These are phyloP conservation scores for Amniataba percoides DNA, from an alignment of 2,797 vertebrate genomes.

Conservation along the genomic window DNA sequence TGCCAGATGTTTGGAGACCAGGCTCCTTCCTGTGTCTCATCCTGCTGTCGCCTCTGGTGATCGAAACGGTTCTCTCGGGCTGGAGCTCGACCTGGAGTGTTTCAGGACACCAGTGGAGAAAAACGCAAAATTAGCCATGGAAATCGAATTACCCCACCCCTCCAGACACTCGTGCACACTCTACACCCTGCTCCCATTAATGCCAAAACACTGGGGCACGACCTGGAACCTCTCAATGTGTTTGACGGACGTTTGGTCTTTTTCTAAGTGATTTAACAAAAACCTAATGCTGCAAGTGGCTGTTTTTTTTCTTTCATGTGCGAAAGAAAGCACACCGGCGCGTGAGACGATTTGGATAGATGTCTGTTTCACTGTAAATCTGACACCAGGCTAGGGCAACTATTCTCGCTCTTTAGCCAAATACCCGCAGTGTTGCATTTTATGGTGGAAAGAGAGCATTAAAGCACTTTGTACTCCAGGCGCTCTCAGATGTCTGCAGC, in stretches of 20 bases:
- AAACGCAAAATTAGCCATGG: conserved; percentile 77
- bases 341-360: conserved; percentile 24
- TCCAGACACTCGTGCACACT: conserved; percentile 65
- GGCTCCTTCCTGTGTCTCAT: conserved; percentile 86
- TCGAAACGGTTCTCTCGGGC: conserved; percentile 57
- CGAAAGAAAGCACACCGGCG: conserved; percentile 46
- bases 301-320: conserved; percentile 34
- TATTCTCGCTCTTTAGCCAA: conserved; percentile 60
- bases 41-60: conserved; percentile 83
- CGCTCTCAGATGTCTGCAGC: conserved; percentile 57
- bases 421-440: conserved; percentile 65
- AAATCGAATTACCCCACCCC: conserved; percentile 78
- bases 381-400: conserved; percentile 34
- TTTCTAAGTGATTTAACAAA: conserved; percentile 66
- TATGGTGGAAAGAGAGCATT: conserved; percentile 58
- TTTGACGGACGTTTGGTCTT: conserved; percentile 70
- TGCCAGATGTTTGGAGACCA: conserved; percentile 87
- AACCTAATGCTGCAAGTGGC: conserved; percentile 53
- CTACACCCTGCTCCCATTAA: conserved; percentile 65
- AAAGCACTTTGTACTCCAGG: conserved; percentile 66
- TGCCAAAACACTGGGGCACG: conserved; percentile 69
- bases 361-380: conserved; percentile 47
- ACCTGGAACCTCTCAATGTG: conserved; percentile 72
- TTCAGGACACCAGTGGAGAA: conserved; percentile 78
- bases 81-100: conserved; percentile 73